Evolutionary conservation across 2,113 vertebrate species (phyloP), one percentile per base, ranked within the genome.

Genomic region (Brachyhypopomus occidentalis): DNA sequence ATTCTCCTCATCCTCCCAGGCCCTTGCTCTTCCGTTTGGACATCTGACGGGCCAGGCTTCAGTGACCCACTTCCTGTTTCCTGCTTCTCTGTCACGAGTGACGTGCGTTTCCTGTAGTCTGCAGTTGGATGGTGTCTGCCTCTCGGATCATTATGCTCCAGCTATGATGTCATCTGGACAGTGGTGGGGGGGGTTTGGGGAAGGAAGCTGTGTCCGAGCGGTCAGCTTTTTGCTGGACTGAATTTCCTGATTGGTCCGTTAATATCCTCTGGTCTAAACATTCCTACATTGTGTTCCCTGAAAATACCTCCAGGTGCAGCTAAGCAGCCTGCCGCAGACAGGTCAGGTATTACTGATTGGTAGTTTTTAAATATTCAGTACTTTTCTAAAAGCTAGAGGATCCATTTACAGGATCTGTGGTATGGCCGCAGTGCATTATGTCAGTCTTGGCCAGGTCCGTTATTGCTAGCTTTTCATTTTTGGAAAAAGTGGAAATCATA

Each of bases 1-100:
- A 20, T 20, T 36, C 45, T 56, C 52, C 45, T 75, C 60, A 58
- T 81, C 79, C 72, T 81, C 72, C 22, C 20, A 8, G 41, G 12
- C 41, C 59, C 67, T 17, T 9, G 0, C 67, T 36, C 48, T 67
- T 75, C 58, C 73, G 4, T 59, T 41, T 70, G 20, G 17, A 41
- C 34, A 22, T 41, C 64, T 67, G 30, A 67, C 11, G 66, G 66
- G n/a, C 58, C 11, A 4, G 8, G 45, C 38, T 70, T 4, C 9
- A 67, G 79, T 38, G 22, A 34, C 79, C 56, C 34, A 45, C 62
- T 75, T 81, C 72, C 79, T 81, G 79, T 75, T 75, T 81, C 79
- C 72, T 81, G 48, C 79, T 58, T 27, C 60, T 56, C 27, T 56
- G 79, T 62, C 62, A 70, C 66, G 16, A n/a, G 36, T 34, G 11